Percentiles rank a stretch among this genome's conserved stretches.
Evolutionary conservation across 2,888 invertebrate species (phyloP).

Genomic region (Leptothorax acervorum): DNA sequence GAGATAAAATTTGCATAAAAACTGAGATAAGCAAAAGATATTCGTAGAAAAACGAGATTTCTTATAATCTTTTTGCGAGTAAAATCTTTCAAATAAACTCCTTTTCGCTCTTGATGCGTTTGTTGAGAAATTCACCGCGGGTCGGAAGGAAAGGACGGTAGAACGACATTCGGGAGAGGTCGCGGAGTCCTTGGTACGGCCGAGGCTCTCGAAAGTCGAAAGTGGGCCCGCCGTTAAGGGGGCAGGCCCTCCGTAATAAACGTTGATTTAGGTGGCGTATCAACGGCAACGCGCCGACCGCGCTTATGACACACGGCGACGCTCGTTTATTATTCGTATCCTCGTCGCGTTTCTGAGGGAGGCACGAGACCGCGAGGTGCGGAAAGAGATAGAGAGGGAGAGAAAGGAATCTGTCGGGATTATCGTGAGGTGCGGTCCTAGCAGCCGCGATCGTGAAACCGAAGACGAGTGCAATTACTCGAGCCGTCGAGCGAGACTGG

Average conservation of each 20-base stretch:
- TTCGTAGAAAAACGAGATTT: not conserved
- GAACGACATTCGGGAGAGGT: slow-evolving; percentile 20
- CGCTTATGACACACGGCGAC: slow-evolving; percentile 60
- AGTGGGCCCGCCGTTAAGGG: slow-evolving; percentile 42
- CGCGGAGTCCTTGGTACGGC: not conserved
- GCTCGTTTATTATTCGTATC: slow-evolving; percentile 48
- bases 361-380: not conserved
- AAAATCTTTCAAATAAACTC: not conserved
- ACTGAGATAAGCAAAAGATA: not conserved
- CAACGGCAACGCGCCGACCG: slow-evolving; percentile 57
- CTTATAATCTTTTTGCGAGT: too few relatives aligned
- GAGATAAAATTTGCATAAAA: not conserved
- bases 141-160: not conserved
- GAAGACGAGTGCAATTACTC: slow-evolving; percentile 65
- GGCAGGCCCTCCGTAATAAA: slow-evolving; percentile 64
- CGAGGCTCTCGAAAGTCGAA: slow-evolving; percentile 40
- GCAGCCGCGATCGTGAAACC: slow-evolving; percentile 55
- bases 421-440: slow-evolving; percentile 44
- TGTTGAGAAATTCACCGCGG: slow-evolving; percentile 4
- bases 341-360: slow-evolving; percentile 6
- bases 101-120: not conserved
- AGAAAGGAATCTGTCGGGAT: slow-evolving; percentile 20
- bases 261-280: slow-evolving; percentile 70
- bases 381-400: not conserved
- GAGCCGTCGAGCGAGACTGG: slow-evolving; percentile 1